Evolutionary conservation across 2,888 invertebrate genomes (phyloP).

Genomic region (Epirrhoe alternata): DNA sequence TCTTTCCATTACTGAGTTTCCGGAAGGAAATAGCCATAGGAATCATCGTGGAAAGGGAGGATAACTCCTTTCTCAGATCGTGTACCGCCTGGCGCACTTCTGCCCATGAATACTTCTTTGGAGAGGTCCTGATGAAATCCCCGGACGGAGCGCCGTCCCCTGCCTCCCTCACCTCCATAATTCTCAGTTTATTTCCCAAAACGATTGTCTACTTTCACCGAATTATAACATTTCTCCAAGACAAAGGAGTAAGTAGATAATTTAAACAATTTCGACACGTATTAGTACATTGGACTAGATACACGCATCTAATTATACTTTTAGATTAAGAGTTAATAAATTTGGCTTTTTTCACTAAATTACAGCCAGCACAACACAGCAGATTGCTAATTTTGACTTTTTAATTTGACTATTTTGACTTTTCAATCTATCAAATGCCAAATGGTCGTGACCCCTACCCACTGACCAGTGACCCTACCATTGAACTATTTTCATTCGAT

Average conservation of each 20-base stretch:
- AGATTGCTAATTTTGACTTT: constrained; percentile 2
- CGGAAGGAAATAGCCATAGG: constrained; percentile 93
- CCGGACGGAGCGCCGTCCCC: constrained; percentile 78
- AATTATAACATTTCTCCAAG: constrained; percentile 32
- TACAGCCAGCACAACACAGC: constrained; percentile 56
- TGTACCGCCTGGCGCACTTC: constrained; percentile 92
- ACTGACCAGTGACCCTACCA: too few species aligned
- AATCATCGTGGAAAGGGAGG: constrained; percentile 91
- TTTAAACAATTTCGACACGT: constrained; percentile 39
- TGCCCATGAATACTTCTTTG: constrained; percentile 88
- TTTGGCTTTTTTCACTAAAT: constrained; percentile 49
- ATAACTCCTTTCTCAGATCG: constrained; percentile 91
- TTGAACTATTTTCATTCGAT: neutral
- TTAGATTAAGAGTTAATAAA: constrained; percentile 42
- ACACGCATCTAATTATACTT: constrained; percentile 50
- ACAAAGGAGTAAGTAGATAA: constrained; percentile 35
- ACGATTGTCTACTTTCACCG: constrained; percentile 31
- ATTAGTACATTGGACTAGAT: constrained; percentile 36
- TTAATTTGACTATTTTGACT: constrained; percentile 6
- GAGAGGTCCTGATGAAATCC: constrained; percentile 66
- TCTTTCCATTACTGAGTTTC: constrained; percentile 90
- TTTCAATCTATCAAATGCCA: neutral
- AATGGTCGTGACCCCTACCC: constrained; percentile 4
- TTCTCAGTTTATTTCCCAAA: constrained; percentile 33
- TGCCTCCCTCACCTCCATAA: constrained; percentile 78